Conservation (phyloP, 2,113 vertebrate genomes). For the Cettia cetti region DNA sequence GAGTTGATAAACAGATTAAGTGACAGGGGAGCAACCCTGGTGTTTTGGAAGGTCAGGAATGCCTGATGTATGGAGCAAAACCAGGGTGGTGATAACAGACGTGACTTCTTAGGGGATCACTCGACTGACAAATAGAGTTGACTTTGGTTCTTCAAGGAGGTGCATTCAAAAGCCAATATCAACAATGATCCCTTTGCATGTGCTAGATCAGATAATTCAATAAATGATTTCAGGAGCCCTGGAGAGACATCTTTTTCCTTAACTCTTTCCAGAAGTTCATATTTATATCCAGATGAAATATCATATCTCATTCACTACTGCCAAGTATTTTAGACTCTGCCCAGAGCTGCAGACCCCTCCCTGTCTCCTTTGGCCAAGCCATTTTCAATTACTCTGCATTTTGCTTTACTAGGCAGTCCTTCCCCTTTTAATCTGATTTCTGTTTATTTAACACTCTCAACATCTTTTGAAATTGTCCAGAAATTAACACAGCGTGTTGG, state of each 20-base stretch:
- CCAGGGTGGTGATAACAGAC: not conserved
- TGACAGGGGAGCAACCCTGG: not conserved
- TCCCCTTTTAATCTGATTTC: not conserved
- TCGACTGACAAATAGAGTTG: not conserved
- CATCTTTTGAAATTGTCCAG: not conserved
- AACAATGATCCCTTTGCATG: not conserved
- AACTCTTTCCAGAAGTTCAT: slow-evolving; percentile 20
- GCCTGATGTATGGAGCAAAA: not conserved
- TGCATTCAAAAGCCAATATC: not conserved
- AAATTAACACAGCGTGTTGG: not conserved
- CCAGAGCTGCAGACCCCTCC: not conserved
- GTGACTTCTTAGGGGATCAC: not conserved
- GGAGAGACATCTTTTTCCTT: not conserved
- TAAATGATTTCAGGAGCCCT: not conserved
- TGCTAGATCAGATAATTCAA: not conserved
- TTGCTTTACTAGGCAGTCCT: not conserved
- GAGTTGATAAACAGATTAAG: not conserved
- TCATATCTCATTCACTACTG: not conserved
- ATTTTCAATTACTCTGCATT: not conserved
- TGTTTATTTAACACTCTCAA: not conserved
- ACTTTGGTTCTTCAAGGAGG: not conserved
- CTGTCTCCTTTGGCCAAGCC: not conserved
- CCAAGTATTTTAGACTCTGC: not conserved
- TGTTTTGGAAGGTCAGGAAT: not conserved
- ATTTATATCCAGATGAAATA: slow-evolving; percentile 42